phyloP scores from a whole-genome alignment of 2,888 invertebrate species.

The Troides helena region DNA sequence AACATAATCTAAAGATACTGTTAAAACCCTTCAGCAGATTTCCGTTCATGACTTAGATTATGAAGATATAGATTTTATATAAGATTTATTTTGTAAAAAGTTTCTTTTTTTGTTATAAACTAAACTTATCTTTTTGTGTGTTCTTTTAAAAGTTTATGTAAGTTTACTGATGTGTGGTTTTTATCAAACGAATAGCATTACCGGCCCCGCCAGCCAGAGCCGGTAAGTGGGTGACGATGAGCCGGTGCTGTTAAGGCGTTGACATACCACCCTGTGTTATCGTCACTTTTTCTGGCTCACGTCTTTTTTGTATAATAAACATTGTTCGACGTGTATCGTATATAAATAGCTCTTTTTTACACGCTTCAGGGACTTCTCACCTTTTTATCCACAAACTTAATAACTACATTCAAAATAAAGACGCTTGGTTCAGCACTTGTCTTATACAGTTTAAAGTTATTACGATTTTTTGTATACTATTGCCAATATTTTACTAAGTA shows the following conservation, averaged over 20 bases:
- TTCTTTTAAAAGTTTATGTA: neutral
- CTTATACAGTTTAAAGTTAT: neutral
- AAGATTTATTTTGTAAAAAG: too few species aligned
- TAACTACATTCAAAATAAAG: neutral
- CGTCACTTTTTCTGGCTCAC: constrained; percentile 28
- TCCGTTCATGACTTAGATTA: too few species aligned
- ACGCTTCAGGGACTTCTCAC: neutral
- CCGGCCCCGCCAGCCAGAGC: constrained; percentile 28
- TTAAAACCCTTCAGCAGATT: too few species aligned
- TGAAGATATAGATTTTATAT: too few species aligned
- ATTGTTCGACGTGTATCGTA: neutral
- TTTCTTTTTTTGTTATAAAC: too few species aligned
- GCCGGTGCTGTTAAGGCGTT: constrained; percentile 28
- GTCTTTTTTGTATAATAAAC: constrained; percentile 13
- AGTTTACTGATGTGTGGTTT: constrained; percentile 28
- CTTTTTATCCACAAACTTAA: neutral
- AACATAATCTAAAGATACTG: too few species aligned
- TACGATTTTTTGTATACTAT: neutral
- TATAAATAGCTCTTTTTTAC: neutral
- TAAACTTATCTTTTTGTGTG: neutral
- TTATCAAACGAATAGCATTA: constrained; percentile 29
- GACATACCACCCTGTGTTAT: constrained; percentile 30
- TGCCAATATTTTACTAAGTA: neutral
- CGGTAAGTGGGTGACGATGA: constrained; percentile 32
- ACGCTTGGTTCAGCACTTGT: neutral